Evolutionary conservation across 2,888 invertebrate genomes (phyloP), one percentile per base, ranked within the genome.

Genomic region (Pachymerium ferrugineum): DNA sequence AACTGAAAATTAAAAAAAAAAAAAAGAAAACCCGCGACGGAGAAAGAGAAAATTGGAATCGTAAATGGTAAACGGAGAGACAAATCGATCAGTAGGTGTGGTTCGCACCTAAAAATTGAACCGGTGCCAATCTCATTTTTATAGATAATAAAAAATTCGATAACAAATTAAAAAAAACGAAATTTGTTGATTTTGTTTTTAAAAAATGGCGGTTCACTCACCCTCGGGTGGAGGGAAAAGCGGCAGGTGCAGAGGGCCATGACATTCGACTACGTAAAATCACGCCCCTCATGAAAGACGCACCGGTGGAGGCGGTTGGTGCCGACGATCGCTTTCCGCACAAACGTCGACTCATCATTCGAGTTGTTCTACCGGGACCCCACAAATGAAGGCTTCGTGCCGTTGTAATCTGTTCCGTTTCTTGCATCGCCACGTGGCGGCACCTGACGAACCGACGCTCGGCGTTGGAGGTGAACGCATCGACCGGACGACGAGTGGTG

Each of bases 161-260:
- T n/a, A n/a, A 74, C 74, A 22, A 71, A 72, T 70, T 25, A 22
- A 73, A 14, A 67, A n/a, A 69, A 22, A 73, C 29, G n/a, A n/a
- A n/a, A n/a, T n/a, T n/a, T n/a, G n/a, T n/a, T n/a, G n/a, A n/a
- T n/a, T n/a, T n/a, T n/a, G n/a, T n/a, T n/a, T n/a, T n/a, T n/a
- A 12, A 62, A 62, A 62, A 62, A 62, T 62, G 62, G 62, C 62
- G 54, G 1, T 25, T 10, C 6, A 69, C 69, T 69, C 33, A 69
- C 69, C 75, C 76, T n/a, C n/a, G n/a, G 71, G 76, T 30, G n/a
- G 75, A 74, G 70, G 33, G 76, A 69, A 76, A 31, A 12, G 76
- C 74, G 70, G 33, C 76, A 31, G 90, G 90, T 3, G 90, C 90
- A 33, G 89, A 90, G 0, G 90, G 90, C 90, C 90, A 90, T 79